Conservation (phyloP, 2,797 vertebrate genomes). For the Telmatherina bonti region DNA sequence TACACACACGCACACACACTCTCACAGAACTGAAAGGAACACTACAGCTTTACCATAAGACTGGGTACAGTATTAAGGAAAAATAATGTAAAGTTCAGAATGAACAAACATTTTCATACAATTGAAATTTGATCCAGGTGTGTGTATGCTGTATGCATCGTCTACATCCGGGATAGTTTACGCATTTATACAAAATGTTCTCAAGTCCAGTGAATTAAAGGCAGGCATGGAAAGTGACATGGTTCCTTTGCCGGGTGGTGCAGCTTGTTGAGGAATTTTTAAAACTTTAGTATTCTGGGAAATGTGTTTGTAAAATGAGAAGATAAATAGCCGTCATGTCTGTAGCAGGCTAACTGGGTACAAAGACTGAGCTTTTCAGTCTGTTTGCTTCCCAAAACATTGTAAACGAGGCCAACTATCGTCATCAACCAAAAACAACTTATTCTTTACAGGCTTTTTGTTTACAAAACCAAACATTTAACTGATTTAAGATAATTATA, state of each 20-base stretch:
- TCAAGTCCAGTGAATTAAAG: slow-evolving; percentile 81
- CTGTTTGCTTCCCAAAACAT: too few species aligned
- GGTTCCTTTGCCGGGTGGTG: slow-evolving; percentile 15
- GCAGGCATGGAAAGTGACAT: slow-evolving; percentile 34
- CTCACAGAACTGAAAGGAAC: slow-evolving; percentile 78
- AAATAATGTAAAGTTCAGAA: slow-evolving; percentile 59
- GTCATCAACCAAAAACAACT: not conserved
- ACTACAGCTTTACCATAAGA: slow-evolving; percentile 77
- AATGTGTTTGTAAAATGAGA: not conserved
- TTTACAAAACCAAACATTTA: not conserved
- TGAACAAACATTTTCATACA: slow-evolving; percentile 54
- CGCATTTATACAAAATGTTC: slow-evolving; percentile 89
- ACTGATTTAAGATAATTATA: not conserved
- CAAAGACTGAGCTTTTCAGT: too few species aligned
- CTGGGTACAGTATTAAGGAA: slow-evolving; percentile 67
- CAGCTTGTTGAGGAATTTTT: not conserved
- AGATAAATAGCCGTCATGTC: not conserved
- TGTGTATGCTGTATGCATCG: slow-evolving; percentile 40
- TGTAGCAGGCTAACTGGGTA: not conserved
- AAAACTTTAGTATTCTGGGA: slow-evolving; percentile 14
- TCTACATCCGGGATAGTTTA: slow-evolving; percentile 53
- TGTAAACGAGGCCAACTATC: too few species aligned
- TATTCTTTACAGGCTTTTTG: not conserved
- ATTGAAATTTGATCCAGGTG: slow-evolving; percentile 52
- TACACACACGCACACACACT: slow-evolving; percentile 75